Evolutionary conservation across 2,888 invertebrate species (phyloP).

Genomic region (Protula sp.): DNA sequence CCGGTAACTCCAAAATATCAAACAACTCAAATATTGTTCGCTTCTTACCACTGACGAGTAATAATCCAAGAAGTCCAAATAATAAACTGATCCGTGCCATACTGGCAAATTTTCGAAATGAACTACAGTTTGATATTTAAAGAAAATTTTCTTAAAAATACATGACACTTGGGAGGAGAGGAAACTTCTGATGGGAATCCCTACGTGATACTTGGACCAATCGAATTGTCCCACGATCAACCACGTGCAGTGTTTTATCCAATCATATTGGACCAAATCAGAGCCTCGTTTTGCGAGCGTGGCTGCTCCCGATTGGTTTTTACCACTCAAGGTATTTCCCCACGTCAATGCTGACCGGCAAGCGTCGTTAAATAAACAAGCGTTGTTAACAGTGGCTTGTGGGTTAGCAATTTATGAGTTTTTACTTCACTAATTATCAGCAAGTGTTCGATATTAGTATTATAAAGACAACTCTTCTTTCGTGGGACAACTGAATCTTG

Average conservation of each 20-base stretch:
- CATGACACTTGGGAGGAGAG: not conserved
- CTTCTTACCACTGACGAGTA: slow-evolving; percentile 1
- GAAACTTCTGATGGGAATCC: not conserved
- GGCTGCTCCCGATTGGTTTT: not conserved
- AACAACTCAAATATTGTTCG: not conserved
- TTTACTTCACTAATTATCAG: too few species aligned
- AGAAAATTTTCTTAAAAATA: not conserved
- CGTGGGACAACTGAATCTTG: too few species aligned
- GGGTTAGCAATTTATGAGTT: too few species aligned
- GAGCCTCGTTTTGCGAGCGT: slow-evolving; percentile 3
- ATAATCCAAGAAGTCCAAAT: slow-evolving; percentile 1
- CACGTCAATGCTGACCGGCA: too few species aligned
- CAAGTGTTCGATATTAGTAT: too few species aligned
- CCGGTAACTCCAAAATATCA: not conserved
- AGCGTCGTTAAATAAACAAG: too few species aligned
- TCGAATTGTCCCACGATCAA: not conserved
- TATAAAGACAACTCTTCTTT: too few species aligned
- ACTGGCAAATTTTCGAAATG: not conserved
- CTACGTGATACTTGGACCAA: slow-evolving; percentile 1
- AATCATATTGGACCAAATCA: not conserved
- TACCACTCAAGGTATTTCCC: not conserved
- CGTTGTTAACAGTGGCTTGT: too few species aligned
- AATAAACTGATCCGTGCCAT: slow-evolving; percentile 1
- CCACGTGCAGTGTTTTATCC: not conserved
- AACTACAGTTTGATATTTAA: not conserved